These are phyloP conservation scores for Megalopta genalis DNA, from an alignment of 1,140 invertebrate genomes.

Conservation along the genomic window DNA sequence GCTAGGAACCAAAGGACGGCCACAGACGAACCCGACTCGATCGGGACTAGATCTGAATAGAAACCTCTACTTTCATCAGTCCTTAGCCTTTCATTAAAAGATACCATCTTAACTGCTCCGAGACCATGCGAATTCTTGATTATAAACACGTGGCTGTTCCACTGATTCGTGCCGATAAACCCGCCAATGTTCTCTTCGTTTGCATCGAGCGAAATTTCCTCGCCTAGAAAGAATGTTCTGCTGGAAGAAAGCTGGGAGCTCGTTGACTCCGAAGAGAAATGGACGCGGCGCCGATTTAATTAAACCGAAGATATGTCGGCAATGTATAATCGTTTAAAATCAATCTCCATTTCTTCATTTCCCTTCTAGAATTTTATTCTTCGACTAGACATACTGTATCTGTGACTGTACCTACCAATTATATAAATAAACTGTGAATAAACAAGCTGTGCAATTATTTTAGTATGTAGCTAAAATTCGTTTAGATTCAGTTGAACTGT, in stretches of 20 bases:
- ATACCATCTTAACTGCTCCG: conserved; percentile 72
- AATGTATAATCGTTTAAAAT: too few species aligned
- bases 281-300: neutral
- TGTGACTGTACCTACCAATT: too few species aligned
- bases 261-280: neutral
- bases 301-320: too few species aligned
- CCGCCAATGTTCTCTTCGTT: neutral
- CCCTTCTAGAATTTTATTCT: too few species aligned
- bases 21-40: conserved; percentile 4
- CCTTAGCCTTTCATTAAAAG: conserved; percentile 71
- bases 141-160: conserved; percentile 51
- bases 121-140: conserved; percentile 62
- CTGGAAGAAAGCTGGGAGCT: neutral
- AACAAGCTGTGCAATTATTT: too few species aligned
- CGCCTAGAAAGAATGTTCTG: neutral
- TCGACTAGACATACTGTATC: too few species aligned
- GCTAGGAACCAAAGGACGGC: conserved; percentile 46
- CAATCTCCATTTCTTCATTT: too few species aligned
- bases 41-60: conserved; percentile 26
- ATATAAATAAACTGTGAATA: too few species aligned
- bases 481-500: too few species aligned
- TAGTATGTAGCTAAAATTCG: too few species aligned
- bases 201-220: neutral
- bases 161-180: conserved; percentile 23
- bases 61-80: conserved; percentile 50